Percentiles rank a stretch among this genome's conserved stretches.
These are phyloP conservation scores for Diadema setosum DNA, from an alignment of 35 echinoderm and acorn worm genomes.

Conservation along the genomic window DNA sequence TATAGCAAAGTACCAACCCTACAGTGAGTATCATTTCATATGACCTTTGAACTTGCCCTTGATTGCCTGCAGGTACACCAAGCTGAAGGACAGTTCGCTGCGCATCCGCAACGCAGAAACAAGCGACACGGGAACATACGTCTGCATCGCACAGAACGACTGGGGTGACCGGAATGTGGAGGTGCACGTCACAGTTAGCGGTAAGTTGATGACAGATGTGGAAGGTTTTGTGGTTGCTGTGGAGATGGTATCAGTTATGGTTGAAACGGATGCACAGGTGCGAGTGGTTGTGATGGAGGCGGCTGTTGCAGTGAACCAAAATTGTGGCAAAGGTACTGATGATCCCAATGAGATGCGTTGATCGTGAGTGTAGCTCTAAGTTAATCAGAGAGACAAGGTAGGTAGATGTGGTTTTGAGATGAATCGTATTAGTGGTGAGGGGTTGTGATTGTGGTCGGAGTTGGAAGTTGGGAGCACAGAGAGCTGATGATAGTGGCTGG, in stretches of 20 bases:
- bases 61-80: conserved; percentile 16
- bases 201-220: conserved; percentile 25
- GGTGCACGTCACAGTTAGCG: conserved; percentile 46
- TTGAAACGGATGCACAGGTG: neutral
- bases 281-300: neutral
- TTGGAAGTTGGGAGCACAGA: too few species aligned
- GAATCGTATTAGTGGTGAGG: too few species aligned
- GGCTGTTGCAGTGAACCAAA: neutral
- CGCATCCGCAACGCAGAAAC: conserved; percentile 16
- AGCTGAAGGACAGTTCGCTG: conserved; percentile 53
- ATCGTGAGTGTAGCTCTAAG: too few species aligned
- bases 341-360: neutral
- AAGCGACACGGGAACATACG: conserved; percentile 48
- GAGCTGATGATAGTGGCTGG: too few species aligned
- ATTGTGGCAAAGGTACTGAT: neutral
- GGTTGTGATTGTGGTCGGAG: too few species aligned
- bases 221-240: neutral
- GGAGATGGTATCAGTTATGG: neutral
- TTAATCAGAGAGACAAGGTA: too few species aligned
- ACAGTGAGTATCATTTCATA: too few species aligned
- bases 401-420: too few species aligned
- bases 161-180: conserved; percentile 14
- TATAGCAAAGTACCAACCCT: too few species aligned
- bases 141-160: conserved; percentile 58
- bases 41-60: too few species aligned